Evolutionary conservation across 2,797 vertebrate species (phyloP), one percentile per base, ranked within the genome.

Genomic region (Megalops cyprinoides): DNA sequence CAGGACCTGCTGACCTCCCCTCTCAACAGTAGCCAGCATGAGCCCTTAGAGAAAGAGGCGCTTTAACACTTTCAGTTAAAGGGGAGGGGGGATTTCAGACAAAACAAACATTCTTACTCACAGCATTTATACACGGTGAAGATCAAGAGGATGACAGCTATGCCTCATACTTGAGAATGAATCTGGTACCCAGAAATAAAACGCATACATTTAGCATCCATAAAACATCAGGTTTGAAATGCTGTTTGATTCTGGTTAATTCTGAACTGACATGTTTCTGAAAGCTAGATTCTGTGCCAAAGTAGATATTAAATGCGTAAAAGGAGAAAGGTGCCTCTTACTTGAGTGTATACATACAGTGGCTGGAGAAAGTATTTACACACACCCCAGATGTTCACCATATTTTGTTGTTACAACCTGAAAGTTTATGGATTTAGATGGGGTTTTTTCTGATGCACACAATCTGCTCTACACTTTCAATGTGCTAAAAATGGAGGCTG

Each of bases 1-100:
- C 34, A 39, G 42, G 67, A 71, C 67, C 67, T 71, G n/a, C 67
- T 44, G 20, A 42, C 67, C 67, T 31, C 81, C 28, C 65, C 79
- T 80, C 84, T 58, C 88, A 87, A 48, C 81, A 86, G 76, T 76
- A 84, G 84, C 84, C 74, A 62, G 85, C 85, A 82, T 65, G 67
- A 74, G 44, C 67, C 10, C 55, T 82, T 65, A 74, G 78, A 34
- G 28, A 18, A 55, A 65, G 74, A 67, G 53, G 46, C 74, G 74
- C n/a, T 25, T 49, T 81, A 39, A 75, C 44, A 28, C 46, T 31
- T 74, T 74, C 39, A 74, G 42, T 71, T 9, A 18, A 53, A 8
- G 12, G 51, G 18, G 51, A 53, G 8, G 12, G 51, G 18, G 51
- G 18, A 18, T 53, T 9, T 53, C 2, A 18, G 18, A 18, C 15